These are phyloP conservation scores for Spinibarbus caldwelli DNA, from an alignment of 2,797 vertebrate species.

Conservation along the genomic window DNA sequence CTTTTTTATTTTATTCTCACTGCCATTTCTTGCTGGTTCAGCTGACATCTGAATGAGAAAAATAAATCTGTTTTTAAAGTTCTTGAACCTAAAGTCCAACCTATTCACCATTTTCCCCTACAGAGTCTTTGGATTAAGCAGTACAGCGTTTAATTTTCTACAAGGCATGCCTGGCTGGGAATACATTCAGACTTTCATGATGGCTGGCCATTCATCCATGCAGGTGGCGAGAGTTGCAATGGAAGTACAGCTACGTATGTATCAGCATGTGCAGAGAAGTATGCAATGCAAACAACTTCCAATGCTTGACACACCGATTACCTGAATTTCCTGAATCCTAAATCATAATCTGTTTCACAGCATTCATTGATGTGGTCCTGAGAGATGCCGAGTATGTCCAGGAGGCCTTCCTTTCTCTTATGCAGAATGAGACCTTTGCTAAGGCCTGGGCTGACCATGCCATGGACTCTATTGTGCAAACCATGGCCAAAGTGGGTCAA, in stretches of 20 bases:
- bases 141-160: slow-evolving; percentile 66
- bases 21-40: neutral
- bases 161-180: slow-evolving; percentile 65
- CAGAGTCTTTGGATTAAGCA: slow-evolving; percentile 72
- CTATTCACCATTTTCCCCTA: slow-evolving; percentile 8
- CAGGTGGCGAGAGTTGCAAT: slow-evolving; percentile 57
- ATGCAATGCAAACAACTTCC: neutral
- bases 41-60: neutral
- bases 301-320: neutral
- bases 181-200: slow-evolving; percentile 65
- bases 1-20: neutral
- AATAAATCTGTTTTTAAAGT: neutral
- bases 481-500: slow-evolving; percentile 65
- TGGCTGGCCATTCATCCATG: slow-evolving; percentile 68
- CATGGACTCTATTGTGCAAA: slow-evolving; percentile 61
- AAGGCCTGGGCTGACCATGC: slow-evolving; percentile 57
- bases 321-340: neutral
- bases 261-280: neutral
- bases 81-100: neutral
- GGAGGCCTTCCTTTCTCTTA: slow-evolving; percentile 54
- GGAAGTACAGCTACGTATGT: slow-evolving; percentile 58
- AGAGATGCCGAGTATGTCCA: slow-evolving; percentile 61
- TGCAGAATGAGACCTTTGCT: slow-evolving; percentile 67
- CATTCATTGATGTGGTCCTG: slow-evolving; percentile 61
- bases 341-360: slow-evolving; percentile 64